phyloP scores from a whole-genome alignment of 2,888 invertebrate genomes.

The Hirtodrosophila histrioides region DNA sequence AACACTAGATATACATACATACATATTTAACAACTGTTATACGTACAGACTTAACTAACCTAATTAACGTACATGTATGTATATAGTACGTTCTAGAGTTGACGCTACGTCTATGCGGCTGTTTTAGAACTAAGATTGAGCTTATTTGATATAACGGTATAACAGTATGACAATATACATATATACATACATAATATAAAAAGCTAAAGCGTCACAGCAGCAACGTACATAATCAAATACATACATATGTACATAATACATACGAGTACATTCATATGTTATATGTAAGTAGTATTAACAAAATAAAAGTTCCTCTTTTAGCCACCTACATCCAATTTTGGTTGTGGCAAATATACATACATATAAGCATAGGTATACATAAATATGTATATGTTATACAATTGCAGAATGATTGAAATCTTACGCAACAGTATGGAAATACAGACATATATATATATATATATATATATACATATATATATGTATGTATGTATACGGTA shows the following conservation, averaged over 20 bases:
- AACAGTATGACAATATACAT: slow-evolving; percentile 31
- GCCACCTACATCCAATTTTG: slow-evolving; percentile 19
- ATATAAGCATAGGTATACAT: slow-evolving; percentile 18
- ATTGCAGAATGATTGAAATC: slow-evolving; percentile 23
- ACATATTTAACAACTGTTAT: slow-evolving; percentile 43
- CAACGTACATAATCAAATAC: slow-evolving; percentile 35
- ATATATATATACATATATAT: slow-evolving; percentile 14
- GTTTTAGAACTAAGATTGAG: slow-evolving; percentile 2
- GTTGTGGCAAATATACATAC: slow-evolving; percentile 1
- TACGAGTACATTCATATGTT: slow-evolving; percentile 8
- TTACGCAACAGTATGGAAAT: slow-evolving; percentile 30
- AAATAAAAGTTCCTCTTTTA: slow-evolving; percentile 19
- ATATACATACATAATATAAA: slow-evolving; percentile 41
- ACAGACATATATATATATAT: slow-evolving; percentile 19
- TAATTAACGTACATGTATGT: slow-evolving; percentile 35
- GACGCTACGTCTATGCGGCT: slow-evolving; percentile 19
- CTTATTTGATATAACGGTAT: slow-evolving; percentile 15
- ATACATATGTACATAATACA: slow-evolving; percentile 33
- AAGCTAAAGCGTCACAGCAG: slow-evolving; percentile 64
- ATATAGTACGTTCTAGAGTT: slow-evolving; percentile 8
- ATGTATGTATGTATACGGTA: slow-evolving; percentile 8
- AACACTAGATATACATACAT: slow-evolving; percentile 22
- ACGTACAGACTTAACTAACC: slow-evolving; percentile 46
- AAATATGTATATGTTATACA: slow-evolving; percentile 15
- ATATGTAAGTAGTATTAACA: slow-evolving; percentile 3